Base-by-base conservation (phyloP, 30 jellyfish, hydroid and myxozoan species). In the Aurelia coerulea region DNA sequence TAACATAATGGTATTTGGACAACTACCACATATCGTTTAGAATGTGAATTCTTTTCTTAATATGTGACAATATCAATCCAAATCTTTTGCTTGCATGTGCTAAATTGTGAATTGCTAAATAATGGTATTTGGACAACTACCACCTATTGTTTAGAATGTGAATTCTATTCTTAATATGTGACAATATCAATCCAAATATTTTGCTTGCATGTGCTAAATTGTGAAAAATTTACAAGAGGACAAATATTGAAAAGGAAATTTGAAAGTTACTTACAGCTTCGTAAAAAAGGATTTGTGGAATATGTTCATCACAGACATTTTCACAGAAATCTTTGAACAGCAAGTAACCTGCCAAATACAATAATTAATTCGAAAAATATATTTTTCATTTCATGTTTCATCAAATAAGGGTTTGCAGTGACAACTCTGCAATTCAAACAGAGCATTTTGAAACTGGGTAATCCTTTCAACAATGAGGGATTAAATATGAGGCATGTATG, bases 281-380 rank as follows among this genome's bases (percentile, higher is more conserved):
- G 67, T 95, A 95, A 67, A 95, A 95, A 34, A 59, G 80, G 33
- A 95, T 95, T 76, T 95, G 99, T 15, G 99, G 99, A 17, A 90
- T 97, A 12, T 97, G 97, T 54, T 90, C 97, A 59, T 95, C 96
- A 62, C 99, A 95, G 32, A 56, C 53, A 32, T 74, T 73, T 62
- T 89, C 97, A 68, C 99, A 95, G 90, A 79, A 95, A 19, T 95
- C 99, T 86, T 95, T 90, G 82, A 95, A 95, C 65, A 95, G 81
- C 65, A 95, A 76, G 86, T 90, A 95, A 33, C 99, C 99, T 95
- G 68, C n/a, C 88, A 78, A 64, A 50, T 60, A 75, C 56, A 34
- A 52, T 35, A 35, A 76, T 14, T 46, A 41, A 49, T 19, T 53
- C 16, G 17, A 17, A 46, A 15, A 76, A 50, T 13, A 7, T n/a